These are phyloP conservation scores for Mesembrinibis cayennensis DNA, from an alignment of 2,113 vertebrate species.

Conservation along the genomic window DNA sequence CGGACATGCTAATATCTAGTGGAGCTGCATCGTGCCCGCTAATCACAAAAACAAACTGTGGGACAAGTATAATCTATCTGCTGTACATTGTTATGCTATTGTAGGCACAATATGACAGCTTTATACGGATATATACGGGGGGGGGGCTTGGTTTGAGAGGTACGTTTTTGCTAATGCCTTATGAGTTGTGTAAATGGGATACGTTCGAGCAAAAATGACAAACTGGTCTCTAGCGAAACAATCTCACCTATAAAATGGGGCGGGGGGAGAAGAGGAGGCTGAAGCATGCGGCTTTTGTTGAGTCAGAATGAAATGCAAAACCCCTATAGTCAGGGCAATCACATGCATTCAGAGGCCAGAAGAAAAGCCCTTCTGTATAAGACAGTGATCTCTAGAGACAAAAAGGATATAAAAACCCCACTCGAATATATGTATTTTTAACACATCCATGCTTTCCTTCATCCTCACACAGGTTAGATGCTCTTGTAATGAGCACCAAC, in stretches of 20 bases:
- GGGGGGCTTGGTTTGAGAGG: background rate
- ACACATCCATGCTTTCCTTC: background rate
- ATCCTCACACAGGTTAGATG: background rate
- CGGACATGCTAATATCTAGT: slow-evolving; percentile 71
- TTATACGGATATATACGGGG: background rate
- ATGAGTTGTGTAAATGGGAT: slow-evolving; percentile 27
- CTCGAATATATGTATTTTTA: background rate
- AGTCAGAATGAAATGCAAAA: slow-evolving; percentile 23
- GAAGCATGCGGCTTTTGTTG: background rate
- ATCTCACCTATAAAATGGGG: background rate
- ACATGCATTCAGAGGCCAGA: background rate
- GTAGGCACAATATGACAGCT: slow-evolving; percentile 6
- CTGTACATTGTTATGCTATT: background rate
- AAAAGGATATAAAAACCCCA: background rate
- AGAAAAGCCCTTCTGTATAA: background rate
- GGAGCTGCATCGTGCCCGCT: slow-evolving; percentile 40
- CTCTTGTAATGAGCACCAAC: background rate
- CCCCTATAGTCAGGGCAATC: background rate
- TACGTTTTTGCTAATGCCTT: background rate
- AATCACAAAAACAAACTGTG: slow-evolving; percentile 56
- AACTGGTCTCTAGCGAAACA: slow-evolving; percentile 11
- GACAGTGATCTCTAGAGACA: background rate
- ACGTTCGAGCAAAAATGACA: background rate
- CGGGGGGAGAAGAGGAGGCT: background rate
- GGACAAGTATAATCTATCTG: slow-evolving; percentile 19